A percentile compares a stretch with the other conserved stretches of the same genome.
Evolutionary conservation across 2,888 invertebrate species (phyloP).

Genomic region (Mantis religiosa): DNA sequence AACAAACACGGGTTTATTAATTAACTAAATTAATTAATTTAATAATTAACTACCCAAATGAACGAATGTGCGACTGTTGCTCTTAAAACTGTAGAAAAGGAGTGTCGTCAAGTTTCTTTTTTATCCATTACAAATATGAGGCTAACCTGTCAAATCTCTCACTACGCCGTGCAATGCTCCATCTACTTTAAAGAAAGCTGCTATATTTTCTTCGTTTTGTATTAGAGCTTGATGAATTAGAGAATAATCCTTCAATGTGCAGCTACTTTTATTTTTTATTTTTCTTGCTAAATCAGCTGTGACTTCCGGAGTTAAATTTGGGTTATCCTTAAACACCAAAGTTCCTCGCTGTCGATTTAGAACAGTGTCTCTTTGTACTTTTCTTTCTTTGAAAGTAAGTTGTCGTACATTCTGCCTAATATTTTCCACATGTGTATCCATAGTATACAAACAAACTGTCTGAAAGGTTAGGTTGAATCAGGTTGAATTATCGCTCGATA

Average conservation of each 20-base stretch:
- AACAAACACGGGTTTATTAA: too few relatives aligned
- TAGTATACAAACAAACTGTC: too few relatives aligned
- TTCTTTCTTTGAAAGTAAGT: background rate
- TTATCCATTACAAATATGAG: too few relatives aligned
- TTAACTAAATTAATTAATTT: too few relatives aligned
- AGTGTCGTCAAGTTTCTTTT: background rate
- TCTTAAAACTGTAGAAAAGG: too few relatives aligned
- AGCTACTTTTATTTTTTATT: conserved; percentile 22
- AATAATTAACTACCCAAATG: too few relatives aligned
- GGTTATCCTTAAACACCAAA: background rate
- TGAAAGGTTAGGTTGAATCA: too few relatives aligned
- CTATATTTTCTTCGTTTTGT: conserved; percentile 44
- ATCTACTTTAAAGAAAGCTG: conserved; percentile 41
- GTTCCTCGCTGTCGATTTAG: background rate
- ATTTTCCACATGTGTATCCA: background rate
- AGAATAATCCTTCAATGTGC: conserved; percentile 39
- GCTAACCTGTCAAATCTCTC: conserved; percentile 49
- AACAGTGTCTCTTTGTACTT: background rate
- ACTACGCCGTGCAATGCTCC: conserved; percentile 50
- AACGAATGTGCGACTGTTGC: too few relatives aligned
- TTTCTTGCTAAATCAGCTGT: conserved; percentile 16
- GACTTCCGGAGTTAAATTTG: background rate
- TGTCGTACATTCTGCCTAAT: background rate
- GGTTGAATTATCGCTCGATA: too few relatives aligned
- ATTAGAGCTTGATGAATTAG: conserved; percentile 45